These are phyloP conservation scores for Troides aeacus DNA, from an alignment of 2,888 invertebrate species.

Conservation along the genomic window DNA sequence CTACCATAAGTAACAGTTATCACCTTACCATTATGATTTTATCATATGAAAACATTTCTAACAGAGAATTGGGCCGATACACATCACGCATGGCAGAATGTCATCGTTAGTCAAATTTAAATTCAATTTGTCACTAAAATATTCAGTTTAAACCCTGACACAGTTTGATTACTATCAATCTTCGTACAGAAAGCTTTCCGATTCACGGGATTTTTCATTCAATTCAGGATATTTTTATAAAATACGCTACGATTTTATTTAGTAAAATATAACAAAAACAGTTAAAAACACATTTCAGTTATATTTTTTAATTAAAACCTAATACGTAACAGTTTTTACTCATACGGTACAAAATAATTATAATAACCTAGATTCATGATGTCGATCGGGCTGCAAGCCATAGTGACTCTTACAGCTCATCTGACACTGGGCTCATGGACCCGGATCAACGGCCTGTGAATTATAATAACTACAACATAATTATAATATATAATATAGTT, in stretches of 20 bases:
- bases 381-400: too few relatives aligned
- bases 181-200: background rate
- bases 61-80: background rate
- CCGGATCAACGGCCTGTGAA: too few relatives aligned
- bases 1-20: too few relatives aligned
- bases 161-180: background rate
- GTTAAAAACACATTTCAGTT: background rate
- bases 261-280: background rate
- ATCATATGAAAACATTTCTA: background rate
- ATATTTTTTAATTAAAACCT: background rate
- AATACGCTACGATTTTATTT: background rate
- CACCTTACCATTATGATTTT: background rate
- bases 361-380: too few relatives aligned
- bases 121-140: constrained; percentile 17
- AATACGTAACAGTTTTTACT: background rate
- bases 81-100: constrained; percentile 18
- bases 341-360: too few relatives aligned
- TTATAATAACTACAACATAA: too few relatives aligned
- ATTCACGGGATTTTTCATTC: background rate
- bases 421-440: too few relatives aligned
- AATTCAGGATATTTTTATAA: background rate
- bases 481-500: too few relatives aligned
- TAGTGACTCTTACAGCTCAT: too few relatives aligned
- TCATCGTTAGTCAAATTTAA: constrained; percentile 24
- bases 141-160: constrained; percentile 4